Base-by-base conservation (phyloP, 1,140 invertebrate species). In the Oryctes rhinoceros region DNA sequence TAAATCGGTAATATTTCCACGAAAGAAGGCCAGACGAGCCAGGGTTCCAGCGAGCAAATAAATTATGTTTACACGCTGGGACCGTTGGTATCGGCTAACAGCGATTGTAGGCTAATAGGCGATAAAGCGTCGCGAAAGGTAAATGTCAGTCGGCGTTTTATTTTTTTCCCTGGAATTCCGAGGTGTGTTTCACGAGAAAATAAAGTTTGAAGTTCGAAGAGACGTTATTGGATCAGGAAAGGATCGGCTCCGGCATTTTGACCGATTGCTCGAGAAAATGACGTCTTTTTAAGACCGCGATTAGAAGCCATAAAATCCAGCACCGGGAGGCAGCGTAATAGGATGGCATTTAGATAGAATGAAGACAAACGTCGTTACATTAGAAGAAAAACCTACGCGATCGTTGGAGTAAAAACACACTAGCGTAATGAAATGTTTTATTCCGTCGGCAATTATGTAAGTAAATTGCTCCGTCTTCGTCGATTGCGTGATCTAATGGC, bases 151-250 rank as follows among this genome's bases (percentile, higher is more conserved):
- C 6, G 15, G 18, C 39, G 53, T 59, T 59, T n/a, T 44, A 44
- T 44, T 59, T 59, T 59, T 59, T 59, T n/a, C n/a, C 24, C 3
- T 0, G 3, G 18, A 59, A 59, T 59, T 59, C 15, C 53, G 53
- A 59, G n/a, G 53, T 59, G 53, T 59, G 53, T 59, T 59, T 59
- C 53, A 18, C 53, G 53, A 59, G 18, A 18, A 59, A 59, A 59
- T 18, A 7, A 59, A 59, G 18, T 59, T 18, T 59, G 15, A 59
- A 18, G 53, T 59, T 59, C 15, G 53, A 59, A 59, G 53, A 59
- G 13, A n/a, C 53, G 15, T n/a, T 18, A 59, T 59, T 59, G 53
- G 53, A 59, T 3, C 15, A 59, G 18, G 15, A 18, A 44, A 59
- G 53, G 18, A 59, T n/a, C 53, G 53, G 53, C 39, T 44, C 39